A percentile compares a stretch with the other conserved stretches of the same genome.
Evolutionary conservation across 2,888 invertebrate species (phyloP).

Genomic region (Steinernema scapterisci): DNA sequence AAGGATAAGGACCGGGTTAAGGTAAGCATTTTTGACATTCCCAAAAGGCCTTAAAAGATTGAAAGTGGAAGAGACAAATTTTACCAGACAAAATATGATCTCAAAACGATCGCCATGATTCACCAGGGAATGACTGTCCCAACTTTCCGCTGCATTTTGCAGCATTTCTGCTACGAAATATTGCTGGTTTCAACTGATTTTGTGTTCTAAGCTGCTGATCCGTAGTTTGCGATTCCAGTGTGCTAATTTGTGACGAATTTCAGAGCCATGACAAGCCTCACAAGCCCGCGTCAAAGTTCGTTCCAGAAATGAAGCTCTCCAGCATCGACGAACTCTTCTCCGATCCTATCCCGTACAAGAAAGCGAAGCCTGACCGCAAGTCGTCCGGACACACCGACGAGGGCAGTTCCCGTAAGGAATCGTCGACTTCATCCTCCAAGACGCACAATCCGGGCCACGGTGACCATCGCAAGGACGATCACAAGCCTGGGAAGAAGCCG

Average conservation of each 20-base stretch:
- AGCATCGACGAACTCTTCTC: constrained; percentile 22
- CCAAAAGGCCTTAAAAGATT: too few species aligned
- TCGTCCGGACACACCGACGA: constrained; percentile 5
- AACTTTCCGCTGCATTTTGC: too few species aligned
- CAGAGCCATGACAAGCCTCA: not conserved
- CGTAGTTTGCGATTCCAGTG: too few species aligned
- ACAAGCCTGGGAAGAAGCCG: not conserved
- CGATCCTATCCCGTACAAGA: constrained; percentile 3
- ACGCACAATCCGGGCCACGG: not conserved
- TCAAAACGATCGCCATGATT: too few species aligned
- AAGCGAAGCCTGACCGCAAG: constrained; percentile 1
- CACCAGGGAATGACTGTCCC: too few species aligned
- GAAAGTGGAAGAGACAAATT: too few species aligned
- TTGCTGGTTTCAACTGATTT: too few species aligned
- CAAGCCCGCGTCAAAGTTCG: not conserved
- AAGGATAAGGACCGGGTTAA: not conserved
- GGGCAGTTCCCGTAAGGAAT: constrained; percentile 34
- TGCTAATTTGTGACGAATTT: too few species aligned
- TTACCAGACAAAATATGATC: too few species aligned
- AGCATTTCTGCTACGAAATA: too few species aligned
- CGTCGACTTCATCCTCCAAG: not conserved
- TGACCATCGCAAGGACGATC: constrained; percentile 2
- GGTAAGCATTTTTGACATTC: too few species aligned
- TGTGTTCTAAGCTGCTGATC: too few species aligned
- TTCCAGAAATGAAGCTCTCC: not conserved